phyloP scores from a whole-genome alignment of 2,797 vertebrate genomes.

The Pempheris klunzingeri region DNA sequence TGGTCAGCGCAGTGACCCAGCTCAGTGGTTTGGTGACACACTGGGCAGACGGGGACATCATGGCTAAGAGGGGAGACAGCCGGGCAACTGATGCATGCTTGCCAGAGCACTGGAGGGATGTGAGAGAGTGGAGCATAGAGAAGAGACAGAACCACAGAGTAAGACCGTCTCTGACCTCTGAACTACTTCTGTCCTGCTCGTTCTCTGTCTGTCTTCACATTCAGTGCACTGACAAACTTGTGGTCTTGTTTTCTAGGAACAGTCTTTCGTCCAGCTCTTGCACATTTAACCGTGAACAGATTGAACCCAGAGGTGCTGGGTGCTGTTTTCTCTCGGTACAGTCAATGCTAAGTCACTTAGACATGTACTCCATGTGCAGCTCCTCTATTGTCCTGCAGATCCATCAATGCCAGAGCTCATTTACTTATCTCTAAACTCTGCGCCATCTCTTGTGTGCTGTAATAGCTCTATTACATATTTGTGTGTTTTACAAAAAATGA shows the following conservation, averaged over 20 bases:
- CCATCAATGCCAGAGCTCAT: slow-evolving; percentile 25
- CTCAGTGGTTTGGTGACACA: slow-evolving; percentile 5
- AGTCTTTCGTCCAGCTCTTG: slow-evolving; percentile 6
- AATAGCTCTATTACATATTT: slow-evolving; percentile 1
- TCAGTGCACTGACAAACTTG: slow-evolving; percentile 5
- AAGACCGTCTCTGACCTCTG: slow-evolving; percentile 38
- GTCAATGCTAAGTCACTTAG: slow-evolving; percentile 64
- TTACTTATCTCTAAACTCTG: slow-evolving; percentile 33
- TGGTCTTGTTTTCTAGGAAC: slow-evolving; percentile 30
- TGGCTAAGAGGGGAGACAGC: slow-evolving; percentile 41
- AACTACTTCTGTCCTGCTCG: slow-evolving; percentile 6
- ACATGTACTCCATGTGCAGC: slow-evolving; percentile 30
- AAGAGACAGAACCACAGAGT: slow-evolving; percentile 70
- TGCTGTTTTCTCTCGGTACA: slow-evolving; percentile 16
- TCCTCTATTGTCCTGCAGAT: slow-evolving; percentile 33
- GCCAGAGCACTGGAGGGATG: slow-evolving; percentile 71
- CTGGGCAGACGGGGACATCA: slow-evolving; percentile 28
- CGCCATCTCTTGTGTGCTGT: slow-evolving; percentile 6
- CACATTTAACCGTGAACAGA: slow-evolving; percentile 17
- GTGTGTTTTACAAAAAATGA: slow-evolving; percentile 3
- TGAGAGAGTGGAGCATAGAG: slow-evolving; percentile 71
- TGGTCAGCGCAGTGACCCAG: slow-evolving; percentile 21
- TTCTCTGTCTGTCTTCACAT: slow-evolving; percentile 3
- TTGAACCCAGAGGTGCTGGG: slow-evolving; percentile 18
- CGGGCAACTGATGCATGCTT: slow-evolving; percentile 35